Base-by-base conservation (phyloP, 2,797 vertebrate genomes). In the Scarus forsteni region DNA sequence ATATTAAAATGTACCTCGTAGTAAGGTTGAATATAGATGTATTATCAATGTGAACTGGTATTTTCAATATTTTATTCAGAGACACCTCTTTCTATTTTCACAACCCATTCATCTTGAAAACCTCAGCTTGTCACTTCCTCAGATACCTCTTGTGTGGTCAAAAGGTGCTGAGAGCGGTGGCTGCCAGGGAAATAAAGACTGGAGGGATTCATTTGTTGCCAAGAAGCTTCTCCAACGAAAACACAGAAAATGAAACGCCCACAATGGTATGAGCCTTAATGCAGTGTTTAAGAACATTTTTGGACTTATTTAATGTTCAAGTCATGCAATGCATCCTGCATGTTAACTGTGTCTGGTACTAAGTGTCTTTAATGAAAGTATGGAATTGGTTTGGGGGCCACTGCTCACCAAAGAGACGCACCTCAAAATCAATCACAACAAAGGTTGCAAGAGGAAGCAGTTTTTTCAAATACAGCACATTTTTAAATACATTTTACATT, bases 51-150 rank as follows among this genome's bases (percentile, higher is more conserved):
- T 57, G 39, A 38, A 38, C 11, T 70, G n/a, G 60, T 55, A 40
- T 35, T 66, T 73, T 53, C 43, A 60, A 69, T 44, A 42, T n/a
- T 39, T 60, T 5, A 45, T 57, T 68, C 27, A 18, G 12, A 68
- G 61, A 38, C 39, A 35, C 19, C n/a, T 7, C 4, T 66, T 56
- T 45, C n/a, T 54, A 19, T 27, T 27, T 12, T 27, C 18, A 5
- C 50, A 13, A 15, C 60, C 34, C 5, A 48, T 45, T 60, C 49
- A 46, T 50, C 38, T n/a, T 60, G 6, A 69, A 48, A 34, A 42
- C 16, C 4, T 18, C 19, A 7, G 38, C 43, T 27, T 44, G 10
- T 52, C 39, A 55, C 12, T 16, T 66, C 0, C 50, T 38, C 68
- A 51, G 13, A 40, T 50, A 3, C 9, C 19, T 36, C 16, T 7